A percentile compares a stretch with the other conserved stretches of the same genome.
phyloP scores from a whole-genome alignment of 2,888 invertebrate species.

The Muschampia plurimacula region DNA sequence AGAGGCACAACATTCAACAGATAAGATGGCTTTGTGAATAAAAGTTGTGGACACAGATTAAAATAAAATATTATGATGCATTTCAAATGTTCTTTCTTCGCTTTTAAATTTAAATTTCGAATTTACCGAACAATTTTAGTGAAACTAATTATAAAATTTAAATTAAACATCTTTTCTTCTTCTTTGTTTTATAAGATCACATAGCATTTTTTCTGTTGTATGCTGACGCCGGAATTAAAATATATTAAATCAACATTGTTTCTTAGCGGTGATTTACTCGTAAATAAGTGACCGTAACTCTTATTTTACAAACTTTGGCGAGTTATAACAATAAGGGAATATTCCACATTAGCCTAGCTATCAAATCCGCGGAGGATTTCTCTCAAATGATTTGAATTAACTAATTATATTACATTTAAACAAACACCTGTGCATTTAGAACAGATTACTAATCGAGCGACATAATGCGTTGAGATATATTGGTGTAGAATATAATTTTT shows the following conservation, averaged over 20 bases:
- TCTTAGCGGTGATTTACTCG: constrained; percentile 64
- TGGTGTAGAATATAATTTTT: too few species aligned
- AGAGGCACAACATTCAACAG: constrained; percentile 24
- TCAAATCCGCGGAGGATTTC: constrained; percentile 57
- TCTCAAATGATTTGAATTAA: constrained; percentile 35
- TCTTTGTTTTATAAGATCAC: not conserved
- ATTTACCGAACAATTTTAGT: not conserved
- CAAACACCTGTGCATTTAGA: constrained; percentile 19
- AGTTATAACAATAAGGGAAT: constrained; percentile 77
- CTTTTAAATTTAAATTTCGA: not conserved
- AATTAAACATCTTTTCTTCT: not conserved
- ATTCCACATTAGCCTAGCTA: constrained; percentile 66
- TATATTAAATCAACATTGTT: constrained; percentile 56
- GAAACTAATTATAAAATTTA: not conserved
- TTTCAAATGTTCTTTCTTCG: not conserved
- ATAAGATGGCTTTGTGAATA: constrained; percentile 12
- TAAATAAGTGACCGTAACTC: constrained; percentile 71
- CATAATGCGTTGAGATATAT: too few species aligned
- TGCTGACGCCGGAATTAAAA: constrained; percentile 39
- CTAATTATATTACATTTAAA: constrained; percentile 38
- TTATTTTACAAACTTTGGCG: constrained; percentile 80
- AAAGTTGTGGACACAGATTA: constrained; percentile 3
- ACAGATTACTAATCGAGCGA: constrained; percentile 4
- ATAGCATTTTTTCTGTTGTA: constrained; percentile 15
- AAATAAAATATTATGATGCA: not conserved